phyloP scores from a whole-genome alignment of 2,888 invertebrate species.

The Platypus cylindrus region DNA sequence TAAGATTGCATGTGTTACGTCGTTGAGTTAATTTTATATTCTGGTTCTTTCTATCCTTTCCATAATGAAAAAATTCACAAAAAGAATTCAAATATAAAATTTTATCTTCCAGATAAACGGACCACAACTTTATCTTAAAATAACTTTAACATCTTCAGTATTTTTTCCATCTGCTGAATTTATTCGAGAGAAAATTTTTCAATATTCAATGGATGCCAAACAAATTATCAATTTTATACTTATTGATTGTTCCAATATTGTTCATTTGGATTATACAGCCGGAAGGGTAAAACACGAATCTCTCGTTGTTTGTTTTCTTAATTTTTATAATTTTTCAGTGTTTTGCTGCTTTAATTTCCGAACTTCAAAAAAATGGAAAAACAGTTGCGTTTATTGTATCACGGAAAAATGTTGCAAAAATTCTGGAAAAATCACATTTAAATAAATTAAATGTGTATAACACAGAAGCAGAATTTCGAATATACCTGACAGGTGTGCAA shows the following conservation, averaged over 20 bases:
- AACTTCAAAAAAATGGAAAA: slow-evolving; percentile 22
- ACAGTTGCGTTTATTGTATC: slow-evolving; percentile 21
- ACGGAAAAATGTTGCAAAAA: slow-evolving; percentile 14
- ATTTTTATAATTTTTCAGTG: slow-evolving; percentile 24
- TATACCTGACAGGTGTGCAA: too few species aligned
- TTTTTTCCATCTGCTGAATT: slow-evolving; percentile 47
- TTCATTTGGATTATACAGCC: slow-evolving; percentile 54
- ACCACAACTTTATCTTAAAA: slow-evolving; percentile 13
- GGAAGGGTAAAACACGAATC: slow-evolving; percentile 40
- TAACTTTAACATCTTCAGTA: slow-evolving; percentile 39
- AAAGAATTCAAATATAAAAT: not conserved
- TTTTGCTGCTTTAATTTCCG: slow-evolving; percentile 22
- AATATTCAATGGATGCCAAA: slow-evolving; percentile 22
- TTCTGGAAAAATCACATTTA: slow-evolving; percentile 13
- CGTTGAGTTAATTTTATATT: too few species aligned
- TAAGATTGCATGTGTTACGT: slow-evolving; percentile 20
- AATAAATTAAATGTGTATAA: slow-evolving; percentile 12
- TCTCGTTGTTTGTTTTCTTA: too few species aligned
- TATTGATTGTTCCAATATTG: slow-evolving; percentile 49
- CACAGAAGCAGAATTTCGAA: slow-evolving; percentile 16
- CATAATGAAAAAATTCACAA: not conserved
- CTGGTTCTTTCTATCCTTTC: not conserved
- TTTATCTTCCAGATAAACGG: slow-evolving; percentile 6
- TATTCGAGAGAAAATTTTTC: slow-evolving; percentile 37
- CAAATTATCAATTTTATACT: slow-evolving; percentile 37